Evolutionary conservation across 2,113 vertebrate genomes (phyloP).

Genomic region (Syrrhaptes paradoxus): DNA sequence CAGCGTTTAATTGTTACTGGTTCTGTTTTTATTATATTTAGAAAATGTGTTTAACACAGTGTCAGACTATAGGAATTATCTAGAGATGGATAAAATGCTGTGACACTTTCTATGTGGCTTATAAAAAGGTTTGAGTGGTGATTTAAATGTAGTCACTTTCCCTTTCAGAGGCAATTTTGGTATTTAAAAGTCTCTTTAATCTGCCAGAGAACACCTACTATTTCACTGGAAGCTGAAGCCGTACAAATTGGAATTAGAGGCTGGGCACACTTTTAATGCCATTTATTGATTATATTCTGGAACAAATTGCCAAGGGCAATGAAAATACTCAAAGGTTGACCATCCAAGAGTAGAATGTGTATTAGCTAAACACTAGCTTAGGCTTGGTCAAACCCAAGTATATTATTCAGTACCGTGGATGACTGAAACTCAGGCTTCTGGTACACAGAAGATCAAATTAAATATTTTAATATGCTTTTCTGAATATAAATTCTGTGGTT

Average conservation of each 20-base stretch:
- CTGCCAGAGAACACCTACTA: neutral
- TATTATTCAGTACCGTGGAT: neutral
- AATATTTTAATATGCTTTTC: neutral
- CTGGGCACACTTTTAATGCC: neutral
- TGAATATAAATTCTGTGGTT: neutral
- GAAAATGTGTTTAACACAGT: neutral
- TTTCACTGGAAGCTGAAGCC: neutral
- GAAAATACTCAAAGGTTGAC: neutral
- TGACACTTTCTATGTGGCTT: neutral
- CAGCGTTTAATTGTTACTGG: fast-evolving
- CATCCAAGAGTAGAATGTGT: neutral
- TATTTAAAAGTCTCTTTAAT: neutral
- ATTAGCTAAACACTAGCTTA: neutral
- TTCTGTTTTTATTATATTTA: neutral
- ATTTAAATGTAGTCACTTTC: neutral
- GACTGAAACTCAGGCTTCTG: neutral
- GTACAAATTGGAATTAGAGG: neutral
- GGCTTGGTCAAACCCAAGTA: neutral
- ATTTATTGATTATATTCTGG: neutral
- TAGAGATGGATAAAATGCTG: neutral
- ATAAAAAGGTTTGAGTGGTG: neutral
- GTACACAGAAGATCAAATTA: neutral
- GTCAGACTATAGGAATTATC: neutral
- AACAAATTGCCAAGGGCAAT: neutral
- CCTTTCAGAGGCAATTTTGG: neutral